Evolutionary conservation across 2,888 invertebrate genomes (phyloP), one percentile per base, ranked within the genome.

Genomic region (Drosophila pseudotakahashii): DNA sequence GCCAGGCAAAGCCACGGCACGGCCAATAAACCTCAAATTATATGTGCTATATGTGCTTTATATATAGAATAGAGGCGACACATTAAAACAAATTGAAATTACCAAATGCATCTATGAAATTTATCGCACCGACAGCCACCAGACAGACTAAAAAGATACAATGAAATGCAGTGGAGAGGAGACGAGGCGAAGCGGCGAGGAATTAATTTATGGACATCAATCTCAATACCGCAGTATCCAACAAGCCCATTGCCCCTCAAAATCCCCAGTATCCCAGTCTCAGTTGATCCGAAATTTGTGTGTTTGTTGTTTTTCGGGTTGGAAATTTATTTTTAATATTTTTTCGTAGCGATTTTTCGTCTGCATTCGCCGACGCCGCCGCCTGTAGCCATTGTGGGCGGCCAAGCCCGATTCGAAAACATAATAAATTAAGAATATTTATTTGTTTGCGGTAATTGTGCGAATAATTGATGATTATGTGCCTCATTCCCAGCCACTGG

Each of bases 401-500:
- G 75, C 69, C 75, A 54, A 59, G 63, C 57, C 54, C 73, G 77
- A 73, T 77, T 54, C 77, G 75, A 85, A 85, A 84, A 73, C 80
- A 81, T 58, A 82, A 82, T 82, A 82, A 82, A 82, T 82, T 82
- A 88, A 82, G 83, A 82, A 86, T 88, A 82, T 82, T 82, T 82
- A 82, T 82, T 82, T 82, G 82, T 74, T 88, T 88, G 82, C 70
- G 86, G 86, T 88, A 82, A 82, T 88, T 86, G 82, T 79, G 87
- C 86, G 83, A 88, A 82, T 82, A 82, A 82, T 82, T 82, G 86
- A 82, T 82, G 88, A 88, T 82, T 85, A 85, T 81, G 70, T 75
- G 69, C 69, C 75, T 69, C 68, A 58, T 62, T 55, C 86, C 67
- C 71, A 63, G 36, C 10, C 54, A 64, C 66, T 73, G 84, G 72